A percentile compares a stretch with the other conserved stretches of the same genome.
Evolutionary conservation across 2,113 vertebrate species (phyloP).

Genomic region (Capricornis sumatraensis): DNA sequence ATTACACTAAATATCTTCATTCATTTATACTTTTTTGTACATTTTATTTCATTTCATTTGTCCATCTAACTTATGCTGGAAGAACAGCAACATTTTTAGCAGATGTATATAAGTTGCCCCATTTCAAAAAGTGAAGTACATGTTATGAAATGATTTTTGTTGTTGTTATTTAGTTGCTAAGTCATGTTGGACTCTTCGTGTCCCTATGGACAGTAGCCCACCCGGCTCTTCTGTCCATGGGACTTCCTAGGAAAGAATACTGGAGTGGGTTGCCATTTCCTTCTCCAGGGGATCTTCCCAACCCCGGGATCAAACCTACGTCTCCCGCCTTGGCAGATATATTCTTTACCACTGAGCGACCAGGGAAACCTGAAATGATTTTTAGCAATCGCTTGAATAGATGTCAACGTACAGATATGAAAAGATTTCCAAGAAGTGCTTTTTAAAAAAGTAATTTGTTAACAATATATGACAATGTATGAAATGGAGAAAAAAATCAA

Average conservation of each 20-base stretch:
- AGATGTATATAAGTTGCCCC: neutral
- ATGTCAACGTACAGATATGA: neutral
- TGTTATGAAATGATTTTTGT: neutral
- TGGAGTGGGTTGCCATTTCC: neutral
- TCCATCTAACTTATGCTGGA: neutral
- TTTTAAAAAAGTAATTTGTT: neutral
- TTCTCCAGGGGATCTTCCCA: neutral
- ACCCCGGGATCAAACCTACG: neutral
- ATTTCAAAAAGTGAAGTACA: neutral
- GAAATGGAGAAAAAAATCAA: neutral
- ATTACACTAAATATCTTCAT: neutral
- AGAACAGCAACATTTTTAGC: neutral
- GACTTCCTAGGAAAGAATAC: neutral
- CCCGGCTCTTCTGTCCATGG: neutral
- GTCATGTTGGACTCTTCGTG: neutral
- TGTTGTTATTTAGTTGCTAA: neutral
- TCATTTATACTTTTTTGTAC: neutral
- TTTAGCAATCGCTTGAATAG: neutral
- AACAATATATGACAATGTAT: neutral
- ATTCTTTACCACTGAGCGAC: neutral
- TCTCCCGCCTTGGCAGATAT: neutral
- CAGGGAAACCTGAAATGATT: neutral
- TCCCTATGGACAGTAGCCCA: neutral
- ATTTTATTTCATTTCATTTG: neutral
- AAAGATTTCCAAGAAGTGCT: constrained; percentile 1